Conservation (phyloP, 2,113 vertebrate species). For the Sceloporus tristichus region DNA sequence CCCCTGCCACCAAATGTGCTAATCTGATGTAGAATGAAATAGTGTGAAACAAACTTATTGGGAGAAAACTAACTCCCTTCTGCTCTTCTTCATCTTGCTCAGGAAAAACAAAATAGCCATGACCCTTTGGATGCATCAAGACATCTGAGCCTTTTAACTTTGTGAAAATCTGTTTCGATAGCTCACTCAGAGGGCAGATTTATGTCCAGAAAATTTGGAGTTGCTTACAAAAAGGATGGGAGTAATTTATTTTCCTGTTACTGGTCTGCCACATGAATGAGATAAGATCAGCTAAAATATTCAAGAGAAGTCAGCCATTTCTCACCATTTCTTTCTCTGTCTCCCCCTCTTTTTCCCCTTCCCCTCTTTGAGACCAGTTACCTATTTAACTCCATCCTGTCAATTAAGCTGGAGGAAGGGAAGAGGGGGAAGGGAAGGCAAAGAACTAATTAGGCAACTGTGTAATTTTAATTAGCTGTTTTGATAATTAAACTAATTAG, state of each 20-base stretch:
- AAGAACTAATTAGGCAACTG: slow-evolving; percentile 96
- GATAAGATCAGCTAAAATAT: slow-evolving; percentile 89
- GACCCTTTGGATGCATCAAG: slow-evolving; percentile 80
- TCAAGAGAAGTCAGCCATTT: slow-evolving; percentile 83
- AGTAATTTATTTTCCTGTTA: slow-evolving; percentile 92
- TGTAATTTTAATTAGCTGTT: slow-evolving; percentile 94
- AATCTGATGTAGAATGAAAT: slow-evolving; percentile 76
- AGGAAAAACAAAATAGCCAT: slow-evolving; percentile 77
- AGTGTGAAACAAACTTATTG: slow-evolving; percentile 80
- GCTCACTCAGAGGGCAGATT: slow-evolving; percentile 85
- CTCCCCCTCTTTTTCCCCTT: slow-evolving; percentile 63
- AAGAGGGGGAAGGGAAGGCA: slow-evolving; percentile 68
- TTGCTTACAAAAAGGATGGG: slow-evolving; percentile 85
- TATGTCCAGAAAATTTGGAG: slow-evolving; percentile 87
- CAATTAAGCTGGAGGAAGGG: slow-evolving; percentile 93
- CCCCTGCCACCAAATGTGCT: slow-evolving; percentile 54
- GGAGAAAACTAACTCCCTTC: slow-evolving; percentile 65
- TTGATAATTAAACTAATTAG: slow-evolving; percentile 99
- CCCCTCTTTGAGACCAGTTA: slow-evolving; percentile 85
- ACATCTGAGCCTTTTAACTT: slow-evolving; percentile 78
- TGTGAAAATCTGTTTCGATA: slow-evolving; percentile 80
- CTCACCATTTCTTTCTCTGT: slow-evolving; percentile 63
- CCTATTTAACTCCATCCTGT: slow-evolving; percentile 99
- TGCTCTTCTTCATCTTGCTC: slow-evolving; percentile 65
- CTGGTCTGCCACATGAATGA: slow-evolving; percentile 85